These are phyloP conservation scores for Dipodomys spectabilis DNA, from an alignment of 2,113 vertebrate species.

Conservation along the genomic window DNA sequence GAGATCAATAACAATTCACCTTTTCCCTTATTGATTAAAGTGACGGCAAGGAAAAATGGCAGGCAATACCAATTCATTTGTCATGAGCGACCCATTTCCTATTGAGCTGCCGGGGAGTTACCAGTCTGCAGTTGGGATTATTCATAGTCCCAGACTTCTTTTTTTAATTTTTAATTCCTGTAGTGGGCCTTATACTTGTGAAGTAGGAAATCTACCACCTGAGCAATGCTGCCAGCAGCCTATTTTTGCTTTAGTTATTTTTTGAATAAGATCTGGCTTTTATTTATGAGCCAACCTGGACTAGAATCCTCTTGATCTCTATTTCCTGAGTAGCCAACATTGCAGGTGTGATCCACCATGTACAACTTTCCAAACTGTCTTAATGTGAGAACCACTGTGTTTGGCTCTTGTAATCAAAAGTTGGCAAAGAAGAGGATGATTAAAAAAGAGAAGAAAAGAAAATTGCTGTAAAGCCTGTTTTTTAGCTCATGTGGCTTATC, in stretches of 20 bases:
- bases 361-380: neutral
- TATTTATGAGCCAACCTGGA: too few species aligned
- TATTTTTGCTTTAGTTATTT: too few species aligned
- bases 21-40: conserved; percentile 84
- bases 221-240: too few species aligned
- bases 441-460: conserved; percentile 23
- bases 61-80: conserved; percentile 65
- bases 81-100: conserved; percentile 62
- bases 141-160: neutral
- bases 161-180: neutral
- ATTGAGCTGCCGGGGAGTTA: neutral
- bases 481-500: neutral
- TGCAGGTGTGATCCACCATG: too few species aligned
- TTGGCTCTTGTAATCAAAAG: conserved; percentile 31
- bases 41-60: conserved; percentile 73
- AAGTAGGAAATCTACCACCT: too few species aligned
- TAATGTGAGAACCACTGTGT: conserved; percentile 5
- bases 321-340: too few species aligned
- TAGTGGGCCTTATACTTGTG: too few species aligned
- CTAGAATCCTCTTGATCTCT: too few species aligned
- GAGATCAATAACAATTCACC: conserved; percentile 83
- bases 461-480: neutral
- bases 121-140: neutral
- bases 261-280: too few species aligned
- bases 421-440: neutral